Evolutionary conservation across 2,797 vertebrate species (phyloP), one percentile per base, ranked within the genome.

Genomic region (Borostomias antarcticus): DNA sequence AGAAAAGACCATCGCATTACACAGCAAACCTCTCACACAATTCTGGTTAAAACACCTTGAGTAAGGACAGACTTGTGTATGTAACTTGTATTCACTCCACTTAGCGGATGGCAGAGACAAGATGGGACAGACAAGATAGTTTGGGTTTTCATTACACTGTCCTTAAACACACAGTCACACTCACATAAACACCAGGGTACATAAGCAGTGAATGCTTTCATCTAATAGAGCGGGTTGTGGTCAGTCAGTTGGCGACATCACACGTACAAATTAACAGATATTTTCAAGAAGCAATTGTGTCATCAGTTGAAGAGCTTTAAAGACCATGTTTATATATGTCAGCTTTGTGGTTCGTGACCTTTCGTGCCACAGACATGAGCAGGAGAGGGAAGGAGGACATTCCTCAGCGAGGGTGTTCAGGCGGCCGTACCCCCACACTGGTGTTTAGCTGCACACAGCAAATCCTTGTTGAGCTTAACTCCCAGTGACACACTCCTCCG

Each of bases 391-490:
- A 35, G 51, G 64, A 54, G 48, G 61, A 21, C 72, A 76, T 78
- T 74, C 63, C 63, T 77, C 56, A 68, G 58, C 72, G 68, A 72
- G 68, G 66, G 53, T 61, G 71, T 75, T 82, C 64, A 66, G 37
- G 65, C 51, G 2, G 53, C 30, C 23, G 71, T 74, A 51, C 68
- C 70, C 70, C 77, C 75, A 72, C 81, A 62, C 64, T 70, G 61
- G 51, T 19, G 61, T 78, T 76, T 52, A 74, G 77, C 65, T 48
- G 58, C 67, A 74, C 77, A 76, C 81, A 82, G 75, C 81, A 76
- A 82, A 74, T 78, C 71, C 66, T 82, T 80, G 75, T 80, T 80
- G 67, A 70, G 69, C 66, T 68, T 53, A 69, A 73, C 73, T 78
- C 75, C 78, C 76, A 72, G 73, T 68, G 64, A 74, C 60, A n/a